phyloP scores from a whole-genome alignment of 1,140 invertebrate species.

The Monochamus saltuarius region DNA sequence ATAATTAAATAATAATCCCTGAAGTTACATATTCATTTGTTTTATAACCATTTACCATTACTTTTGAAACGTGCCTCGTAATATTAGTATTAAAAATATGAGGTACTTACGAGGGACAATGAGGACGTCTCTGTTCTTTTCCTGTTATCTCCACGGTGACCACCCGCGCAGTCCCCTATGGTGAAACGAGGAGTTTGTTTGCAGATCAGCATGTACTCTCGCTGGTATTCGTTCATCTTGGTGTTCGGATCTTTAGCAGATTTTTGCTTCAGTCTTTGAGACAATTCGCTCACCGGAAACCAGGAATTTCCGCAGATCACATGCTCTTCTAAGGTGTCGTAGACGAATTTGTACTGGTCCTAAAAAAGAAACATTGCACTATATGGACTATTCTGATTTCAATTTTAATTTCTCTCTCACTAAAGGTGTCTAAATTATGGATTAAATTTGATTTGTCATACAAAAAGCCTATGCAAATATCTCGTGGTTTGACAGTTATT shows the following conservation, averaged over 20 bases:
- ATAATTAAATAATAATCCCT: too few relatives aligned
- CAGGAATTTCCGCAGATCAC: slow-evolving; percentile 88
- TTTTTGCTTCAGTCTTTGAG: slow-evolving; percentile 84
- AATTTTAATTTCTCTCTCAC: too few relatives aligned
- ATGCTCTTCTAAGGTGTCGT: slow-evolving; percentile 91
- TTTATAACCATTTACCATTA: too few relatives aligned
- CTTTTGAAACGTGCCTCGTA: too few relatives aligned
- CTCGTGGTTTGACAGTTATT: too few relatives aligned
- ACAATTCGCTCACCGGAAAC: slow-evolving; percentile 88
- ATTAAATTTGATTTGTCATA: too few relatives aligned
- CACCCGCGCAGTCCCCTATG: slow-evolving; percentile 98
- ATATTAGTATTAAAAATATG: too few relatives aligned
- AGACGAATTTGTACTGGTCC: slow-evolving; percentile 97
- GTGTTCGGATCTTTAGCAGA: slow-evolving; percentile 75
- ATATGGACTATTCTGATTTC: too few relatives aligned
- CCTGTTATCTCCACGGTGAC: slow-evolving; percentile 93
- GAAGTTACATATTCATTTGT: too few relatives aligned
- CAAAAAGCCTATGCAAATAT: too few relatives aligned
- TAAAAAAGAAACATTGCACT: slow-evolving; percentile 49
- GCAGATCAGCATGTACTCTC: slow-evolving; percentile 90
- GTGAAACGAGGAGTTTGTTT: slow-evolving; percentile 93
- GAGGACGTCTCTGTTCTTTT: slow-evolving; percentile 95
- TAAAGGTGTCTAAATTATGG: too few relatives aligned
- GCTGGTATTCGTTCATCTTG: slow-evolving; percentile 88
- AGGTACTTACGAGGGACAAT: slow-evolving; percentile 90